Evolutionary conservation across 2,113 vertebrate species (phyloP).

Genomic region (Strix aluco): DNA sequence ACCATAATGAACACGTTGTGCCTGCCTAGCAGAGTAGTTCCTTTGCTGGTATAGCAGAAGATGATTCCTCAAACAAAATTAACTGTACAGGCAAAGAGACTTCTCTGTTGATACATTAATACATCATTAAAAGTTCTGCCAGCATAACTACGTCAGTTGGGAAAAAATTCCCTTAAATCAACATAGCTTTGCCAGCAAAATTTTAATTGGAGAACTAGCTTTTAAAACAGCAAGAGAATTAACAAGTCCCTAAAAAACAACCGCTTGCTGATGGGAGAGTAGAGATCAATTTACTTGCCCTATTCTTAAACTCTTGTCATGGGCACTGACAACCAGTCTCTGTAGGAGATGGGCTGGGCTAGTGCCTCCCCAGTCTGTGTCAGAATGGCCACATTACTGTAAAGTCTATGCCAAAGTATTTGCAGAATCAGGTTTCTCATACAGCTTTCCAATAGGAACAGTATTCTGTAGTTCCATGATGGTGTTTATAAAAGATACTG

Average conservation of each 20-base stretch:
- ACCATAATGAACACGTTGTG: not conserved
- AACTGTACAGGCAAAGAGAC: not conserved
- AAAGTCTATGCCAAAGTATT: conserved; percentile 14
- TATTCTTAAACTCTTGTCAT: not conserved
- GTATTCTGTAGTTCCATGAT: not conserved
- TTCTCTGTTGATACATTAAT: conserved; percentile 2
- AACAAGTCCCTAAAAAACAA: not conserved
- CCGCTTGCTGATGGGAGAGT: not conserved
- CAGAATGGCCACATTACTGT: not conserved
- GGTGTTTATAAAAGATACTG: not conserved
- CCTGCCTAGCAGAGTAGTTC: not conserved
- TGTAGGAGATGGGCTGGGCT: not conserved
- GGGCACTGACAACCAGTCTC: not conserved
- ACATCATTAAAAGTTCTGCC: conserved; percentile 22
- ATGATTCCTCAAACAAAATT: not conserved
- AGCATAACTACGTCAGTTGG: conserved; percentile 1
- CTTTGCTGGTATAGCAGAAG: not conserved
- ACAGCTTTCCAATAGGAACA: not conserved
- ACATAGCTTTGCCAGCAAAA: conserved; percentile 25
- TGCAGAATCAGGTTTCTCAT: not conserved
- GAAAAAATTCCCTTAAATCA: conserved; percentile 27
- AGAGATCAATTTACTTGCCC: not conserved
- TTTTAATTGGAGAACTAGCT: conserved; percentile 15
- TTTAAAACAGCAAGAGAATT: conserved; percentile 34
- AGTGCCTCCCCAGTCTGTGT: not conserved